Evolutionary conservation across 2,113 vertebrate genomes (phyloP).

Genomic region (Collichthys lucidus): DNA sequence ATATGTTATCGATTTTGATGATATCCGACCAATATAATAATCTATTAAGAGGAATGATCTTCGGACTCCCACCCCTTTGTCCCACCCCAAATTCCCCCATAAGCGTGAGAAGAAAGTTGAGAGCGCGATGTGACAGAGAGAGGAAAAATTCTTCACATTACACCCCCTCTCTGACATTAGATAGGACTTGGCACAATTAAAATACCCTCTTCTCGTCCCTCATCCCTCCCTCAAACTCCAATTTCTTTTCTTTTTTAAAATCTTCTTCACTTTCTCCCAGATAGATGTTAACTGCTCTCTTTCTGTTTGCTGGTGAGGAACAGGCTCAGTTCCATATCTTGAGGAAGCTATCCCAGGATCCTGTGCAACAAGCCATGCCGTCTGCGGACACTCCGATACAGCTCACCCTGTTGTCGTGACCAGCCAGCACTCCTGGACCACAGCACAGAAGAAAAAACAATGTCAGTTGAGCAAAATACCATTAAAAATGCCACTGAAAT

Average conservation of each 20-base stretch:
- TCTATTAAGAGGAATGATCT: constrained; percentile 49
- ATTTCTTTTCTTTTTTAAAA: constrained; percentile 36
- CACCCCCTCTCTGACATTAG: constrained; percentile 59
- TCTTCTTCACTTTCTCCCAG: constrained; percentile 41
- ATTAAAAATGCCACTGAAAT: neutral
- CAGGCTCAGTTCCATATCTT: constrained; percentile 95
- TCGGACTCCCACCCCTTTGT: constrained; percentile 18
- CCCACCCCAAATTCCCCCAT: constrained; percentile 40
- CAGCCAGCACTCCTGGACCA: constrained; percentile 90
- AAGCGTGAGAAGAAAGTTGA: constrained; percentile 60
- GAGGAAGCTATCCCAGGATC: constrained; percentile 99
- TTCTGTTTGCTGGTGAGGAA: constrained; percentile 34
- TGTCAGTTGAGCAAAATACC: neutral
- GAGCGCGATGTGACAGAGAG: constrained; percentile 49
- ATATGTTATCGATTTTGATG: constrained; percentile 51
- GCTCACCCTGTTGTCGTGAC: constrained; percentile 98
- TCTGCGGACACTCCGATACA: constrained; percentile 94
- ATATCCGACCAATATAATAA: constrained; percentile 41
- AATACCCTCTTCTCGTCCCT: constrained; percentile 62
- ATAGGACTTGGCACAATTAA: constrained; percentile 80
- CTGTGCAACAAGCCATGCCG: constrained; percentile 96
- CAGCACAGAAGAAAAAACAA: neutral
- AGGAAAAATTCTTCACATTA: constrained; percentile 56
- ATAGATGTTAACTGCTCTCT: constrained; percentile 37
- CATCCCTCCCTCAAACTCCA: constrained; percentile 46